A percentile compares a stretch with the other conserved stretches of the same genome.
phyloP scores from a whole-genome alignment of 2,113 vertebrate species.

The Mirza zaza region DNA sequence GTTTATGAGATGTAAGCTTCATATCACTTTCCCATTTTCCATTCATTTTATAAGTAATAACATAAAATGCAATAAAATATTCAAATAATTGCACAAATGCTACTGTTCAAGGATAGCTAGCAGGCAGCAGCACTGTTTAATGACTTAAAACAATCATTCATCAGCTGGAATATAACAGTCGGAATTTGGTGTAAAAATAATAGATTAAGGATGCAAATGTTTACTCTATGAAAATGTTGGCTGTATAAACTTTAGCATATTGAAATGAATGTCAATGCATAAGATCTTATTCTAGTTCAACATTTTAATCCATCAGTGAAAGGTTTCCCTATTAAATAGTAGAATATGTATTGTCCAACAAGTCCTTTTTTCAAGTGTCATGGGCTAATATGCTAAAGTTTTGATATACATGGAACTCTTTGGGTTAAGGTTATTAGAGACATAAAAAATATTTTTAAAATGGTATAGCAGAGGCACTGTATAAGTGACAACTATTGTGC shows the following conservation, averaged over 20 bases:
- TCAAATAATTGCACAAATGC: constrained; percentile 50
- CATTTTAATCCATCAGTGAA: background rate
- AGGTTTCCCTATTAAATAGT: background rate
- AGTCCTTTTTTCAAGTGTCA: background rate
- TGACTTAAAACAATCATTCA: constrained; percentile 18
- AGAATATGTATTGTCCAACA: background rate
- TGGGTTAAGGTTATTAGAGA: background rate
- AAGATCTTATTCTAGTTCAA: background rate
- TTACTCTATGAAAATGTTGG: background rate
- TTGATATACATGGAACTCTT: background rate
- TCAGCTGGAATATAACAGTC: background rate
- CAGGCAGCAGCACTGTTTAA: background rate
- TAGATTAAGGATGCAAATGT: background rate
- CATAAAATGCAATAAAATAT: constrained; percentile 53
- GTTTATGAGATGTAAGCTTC: constrained; percentile 56
- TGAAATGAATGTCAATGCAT: background rate
- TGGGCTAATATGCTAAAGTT: background rate
- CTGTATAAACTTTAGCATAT: background rate
- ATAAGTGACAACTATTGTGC: background rate
- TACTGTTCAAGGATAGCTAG: background rate
- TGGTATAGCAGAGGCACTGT: background rate
- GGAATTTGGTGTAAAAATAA: constrained; percentile 32
- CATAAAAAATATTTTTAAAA: background rate
- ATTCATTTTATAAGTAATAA: constrained; percentile 63
- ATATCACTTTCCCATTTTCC: constrained; percentile 53